A percentile compares a stretch with the other conserved stretches of the same genome.
Evolutionary conservation across 92 coral and sea anemone species (phyloP).

Genomic region (Parazoanthus darwini): DNA sequence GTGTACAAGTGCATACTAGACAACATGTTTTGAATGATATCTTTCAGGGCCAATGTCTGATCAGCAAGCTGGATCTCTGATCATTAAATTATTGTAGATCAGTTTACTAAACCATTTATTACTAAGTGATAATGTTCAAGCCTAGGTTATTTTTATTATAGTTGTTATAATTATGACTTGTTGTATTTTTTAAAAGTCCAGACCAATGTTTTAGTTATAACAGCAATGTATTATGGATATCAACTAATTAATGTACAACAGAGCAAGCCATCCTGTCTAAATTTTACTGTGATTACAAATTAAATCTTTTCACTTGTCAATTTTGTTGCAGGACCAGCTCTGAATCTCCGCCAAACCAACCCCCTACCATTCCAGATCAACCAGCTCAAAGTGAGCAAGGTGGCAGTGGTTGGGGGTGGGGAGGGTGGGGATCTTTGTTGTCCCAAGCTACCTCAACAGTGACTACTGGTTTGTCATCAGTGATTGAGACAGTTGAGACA

Average conservation of each 20-base stretch:
- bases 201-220: background rate
- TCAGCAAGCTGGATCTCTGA: too few relatives aligned
- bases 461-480: slow-evolving; percentile 87
- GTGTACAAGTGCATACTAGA: too few relatives aligned
- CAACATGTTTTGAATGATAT: too few relatives aligned
- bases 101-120: too few relatives aligned
- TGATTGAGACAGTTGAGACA: slow-evolving; percentile 92
- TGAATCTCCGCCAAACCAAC: background rate
- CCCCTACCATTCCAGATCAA: slow-evolving; percentile 14
- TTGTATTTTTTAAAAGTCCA: background rate
- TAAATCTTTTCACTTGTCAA: background rate
- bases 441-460: slow-evolving; percentile 91
- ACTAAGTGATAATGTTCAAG: too few relatives aligned
- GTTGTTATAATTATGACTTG: too few relatives aligned
- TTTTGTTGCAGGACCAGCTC: slow-evolving; percentile 4
- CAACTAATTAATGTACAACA: too few relatives aligned
- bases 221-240: too few relatives aligned
- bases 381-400: slow-evolving; percentile 30
- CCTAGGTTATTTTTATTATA: too few relatives aligned
- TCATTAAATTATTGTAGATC: too few relatives aligned
- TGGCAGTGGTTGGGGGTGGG: slow-evolving; percentile 89
- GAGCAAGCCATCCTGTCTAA: too few relatives aligned
- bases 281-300: background rate
- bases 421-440: slow-evolving; percentile 85
- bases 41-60: too few relatives aligned